Percentiles rank a stretch among this genome's conserved stretches.
Evolutionary conservation across 2,797 vertebrate species (phyloP).

Genomic region (Brachyalestes nurse): DNA sequence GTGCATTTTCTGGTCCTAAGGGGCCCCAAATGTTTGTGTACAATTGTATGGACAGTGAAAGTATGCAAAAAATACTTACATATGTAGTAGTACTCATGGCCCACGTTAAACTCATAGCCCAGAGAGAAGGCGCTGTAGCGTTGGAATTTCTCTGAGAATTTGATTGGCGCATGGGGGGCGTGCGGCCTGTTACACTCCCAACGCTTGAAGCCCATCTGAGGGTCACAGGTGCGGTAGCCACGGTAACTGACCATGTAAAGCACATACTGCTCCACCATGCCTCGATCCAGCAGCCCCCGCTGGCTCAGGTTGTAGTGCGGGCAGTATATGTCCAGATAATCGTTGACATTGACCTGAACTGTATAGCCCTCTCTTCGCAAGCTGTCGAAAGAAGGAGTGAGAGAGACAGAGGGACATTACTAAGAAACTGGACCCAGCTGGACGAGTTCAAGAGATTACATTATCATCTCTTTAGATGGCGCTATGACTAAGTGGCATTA

Average conservation of each 20-base stretch:
- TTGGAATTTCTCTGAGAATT: slow-evolving; percentile 95
- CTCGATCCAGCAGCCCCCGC: slow-evolving; percentile 78
- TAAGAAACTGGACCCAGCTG: slow-evolving; percentile 45
- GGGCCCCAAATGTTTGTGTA: neutral
- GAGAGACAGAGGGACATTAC: slow-evolving; percentile 52
- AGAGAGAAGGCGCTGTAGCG: slow-evolving; percentile 89
- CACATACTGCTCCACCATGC: slow-evolving; percentile 85
- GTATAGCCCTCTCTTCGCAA: slow-evolving; percentile 86
- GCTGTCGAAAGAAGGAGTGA: slow-evolving; percentile 62
- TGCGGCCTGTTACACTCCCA: slow-evolving; percentile 90
- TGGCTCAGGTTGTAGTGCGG: slow-evolving; percentile 81
- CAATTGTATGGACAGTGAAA: neutral
- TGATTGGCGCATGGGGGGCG: slow-evolving; percentile 91
- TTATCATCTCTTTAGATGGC: slow-evolving; percentile 1
- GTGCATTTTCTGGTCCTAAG: too few species aligned
- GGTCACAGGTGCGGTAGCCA: slow-evolving; percentile 84
- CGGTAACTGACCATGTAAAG: slow-evolving; percentile 87
- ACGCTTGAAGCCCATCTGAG: slow-evolving; percentile 85
- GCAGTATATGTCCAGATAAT: slow-evolving; percentile 90
- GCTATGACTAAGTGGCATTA: neutral
- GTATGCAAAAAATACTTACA: slow-evolving; percentile 72
- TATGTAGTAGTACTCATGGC: slow-evolving; percentile 89
- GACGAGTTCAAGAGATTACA: neutral
- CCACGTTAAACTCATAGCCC: slow-evolving; percentile 87
- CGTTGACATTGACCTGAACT: slow-evolving; percentile 87